Evolutionary conservation across 2,797 vertebrate genomes (phyloP).

Genomic region (Parotocinclus haroldoi): DNA sequence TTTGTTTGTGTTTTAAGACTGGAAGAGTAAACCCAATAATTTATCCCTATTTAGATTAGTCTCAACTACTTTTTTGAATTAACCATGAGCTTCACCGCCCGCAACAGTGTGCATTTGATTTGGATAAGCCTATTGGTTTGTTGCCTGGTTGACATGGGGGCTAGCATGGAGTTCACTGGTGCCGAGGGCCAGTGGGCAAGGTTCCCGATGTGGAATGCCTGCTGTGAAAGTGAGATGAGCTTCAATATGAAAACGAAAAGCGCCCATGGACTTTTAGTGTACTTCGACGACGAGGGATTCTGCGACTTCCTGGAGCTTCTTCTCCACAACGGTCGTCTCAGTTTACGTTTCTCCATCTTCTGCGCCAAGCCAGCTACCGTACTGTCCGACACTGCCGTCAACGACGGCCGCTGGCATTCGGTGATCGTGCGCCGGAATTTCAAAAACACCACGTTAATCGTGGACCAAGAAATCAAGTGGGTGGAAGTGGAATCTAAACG

Average conservation of each 20-base stretch:
- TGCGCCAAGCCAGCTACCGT: slow-evolving; percentile 91
- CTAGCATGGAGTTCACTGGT: slow-evolving; percentile 89
- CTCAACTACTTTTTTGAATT: slow-evolving; percentile 29
- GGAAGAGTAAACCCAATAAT: slow-evolving; percentile 21
- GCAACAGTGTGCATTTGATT: slow-evolving; percentile 71
- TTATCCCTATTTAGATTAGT: slow-evolving; percentile 28
- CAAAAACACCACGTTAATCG: slow-evolving; percentile 92
- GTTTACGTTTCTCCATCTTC: slow-evolving; percentile 97
- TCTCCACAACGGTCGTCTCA: slow-evolving; percentile 88
- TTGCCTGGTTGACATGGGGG: slow-evolving; percentile 83
- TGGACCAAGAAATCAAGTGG: slow-evolving; percentile 88
- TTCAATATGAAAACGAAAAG: slow-evolving; percentile 98
- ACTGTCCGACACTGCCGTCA: slow-evolving; percentile 85
- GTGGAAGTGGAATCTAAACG: slow-evolving; percentile 96
- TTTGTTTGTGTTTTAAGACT: slow-evolving; percentile 35
- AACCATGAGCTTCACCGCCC: slow-evolving; percentile 58
- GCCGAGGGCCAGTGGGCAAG: slow-evolving; percentile 96
- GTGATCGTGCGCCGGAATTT: slow-evolving; percentile 90
- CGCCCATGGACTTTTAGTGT: slow-evolving; percentile 92
- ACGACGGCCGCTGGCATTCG: slow-evolving; percentile 88
- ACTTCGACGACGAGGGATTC: slow-evolving; percentile 97
- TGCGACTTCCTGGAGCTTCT: slow-evolving; percentile 98
- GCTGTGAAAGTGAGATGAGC: slow-evolving; percentile 97
- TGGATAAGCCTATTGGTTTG: slow-evolving; percentile 78
- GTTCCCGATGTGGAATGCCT: slow-evolving; percentile 98